Base-by-base conservation (phyloP, 1,140 invertebrate genomes). In the Whitmania pigra region DNA sequence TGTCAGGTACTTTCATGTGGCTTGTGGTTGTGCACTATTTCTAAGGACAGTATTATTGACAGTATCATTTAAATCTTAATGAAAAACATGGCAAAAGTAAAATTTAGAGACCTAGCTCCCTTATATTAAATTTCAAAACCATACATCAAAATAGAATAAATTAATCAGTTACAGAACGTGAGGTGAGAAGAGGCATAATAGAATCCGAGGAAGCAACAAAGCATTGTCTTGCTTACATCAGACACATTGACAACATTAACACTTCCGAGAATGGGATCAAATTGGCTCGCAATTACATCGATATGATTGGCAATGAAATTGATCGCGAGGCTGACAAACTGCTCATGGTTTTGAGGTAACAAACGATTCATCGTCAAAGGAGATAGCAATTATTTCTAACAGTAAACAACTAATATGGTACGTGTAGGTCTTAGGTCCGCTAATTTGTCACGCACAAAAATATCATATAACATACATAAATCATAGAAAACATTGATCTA, bases 211-310 rank as follows among this genome's bases (percentile, higher is more conserved):
- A 72, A 29, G 2, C 66, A 15, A 43, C 69, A 2, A 63, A 69
- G 5, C 71, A 74, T 40, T 74, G 74, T 63, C 53, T 74, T n/a
- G 93, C 93, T 0, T 97, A 96, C 79, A 87, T 97, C 4, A 85
- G 95, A 66, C 93, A 94, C 80, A 97, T 99, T 78, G 94, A 94
- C 81, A 97, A 97, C 78, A 97, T 99, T 40, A 84, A 97, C 36
- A 92, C 94, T 81, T 93, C 97, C 80, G 82, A 96, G 77, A 71
- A 77, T 49, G 94, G 94, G 80, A 49, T 49, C 43, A 49, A 49
- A 49, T 11, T 49, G 43, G 93, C 93, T 2, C 89, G 90, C 67
- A 88, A 95, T 25, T 99, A 96, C 78, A 87, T 98, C 69, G 95
- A 99, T 81, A 94, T 98, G 67, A 86, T 79, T 1, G 94, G 95